Evolutionary conservation across 2,888 invertebrate species (phyloP).

Genomic region (Nebria salina): DNA sequence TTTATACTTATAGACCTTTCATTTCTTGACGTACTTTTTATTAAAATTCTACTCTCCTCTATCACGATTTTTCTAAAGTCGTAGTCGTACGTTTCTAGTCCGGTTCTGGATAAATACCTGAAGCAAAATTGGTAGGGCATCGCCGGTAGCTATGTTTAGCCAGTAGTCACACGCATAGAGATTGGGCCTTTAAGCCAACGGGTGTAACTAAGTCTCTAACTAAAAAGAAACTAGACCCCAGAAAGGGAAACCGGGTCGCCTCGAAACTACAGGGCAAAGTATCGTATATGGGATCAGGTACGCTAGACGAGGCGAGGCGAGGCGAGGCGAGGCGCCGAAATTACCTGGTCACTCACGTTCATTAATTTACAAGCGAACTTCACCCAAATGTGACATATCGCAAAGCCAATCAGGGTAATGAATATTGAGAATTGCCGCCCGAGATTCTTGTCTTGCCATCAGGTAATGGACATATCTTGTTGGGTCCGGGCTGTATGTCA

Average conservation of each 20-base stretch:
- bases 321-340: slow-evolving; percentile 19
- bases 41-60: background rate
- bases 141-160: background rate
- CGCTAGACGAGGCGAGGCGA: background rate
- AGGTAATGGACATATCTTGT: slow-evolving; percentile 48
- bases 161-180: background rate
- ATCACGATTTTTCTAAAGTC: background rate
- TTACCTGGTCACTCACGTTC: slow-evolving; percentile 41
- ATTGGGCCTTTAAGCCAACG: background rate
- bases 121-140: background rate
- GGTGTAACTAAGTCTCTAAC: background rate
- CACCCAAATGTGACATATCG: slow-evolving; percentile 46
- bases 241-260: background rate
- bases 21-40: background rate
- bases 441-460: slow-evolving; percentile 46
- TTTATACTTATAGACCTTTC: background rate
- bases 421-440: slow-evolving; percentile 41
- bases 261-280: background rate
- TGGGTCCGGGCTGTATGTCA: slow-evolving; percentile 29
- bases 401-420: slow-evolving; percentile 43
- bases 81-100: background rate
- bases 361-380: slow-evolving; percentile 40
- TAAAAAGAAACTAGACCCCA: background rate
- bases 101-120: background rate
- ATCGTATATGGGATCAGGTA: background rate